Percentiles rank a stretch among this genome's conserved stretches.
phyloP scores from a whole-genome alignment of 2,113 vertebrate species.

The Amphilophus citrinellus region DNA sequence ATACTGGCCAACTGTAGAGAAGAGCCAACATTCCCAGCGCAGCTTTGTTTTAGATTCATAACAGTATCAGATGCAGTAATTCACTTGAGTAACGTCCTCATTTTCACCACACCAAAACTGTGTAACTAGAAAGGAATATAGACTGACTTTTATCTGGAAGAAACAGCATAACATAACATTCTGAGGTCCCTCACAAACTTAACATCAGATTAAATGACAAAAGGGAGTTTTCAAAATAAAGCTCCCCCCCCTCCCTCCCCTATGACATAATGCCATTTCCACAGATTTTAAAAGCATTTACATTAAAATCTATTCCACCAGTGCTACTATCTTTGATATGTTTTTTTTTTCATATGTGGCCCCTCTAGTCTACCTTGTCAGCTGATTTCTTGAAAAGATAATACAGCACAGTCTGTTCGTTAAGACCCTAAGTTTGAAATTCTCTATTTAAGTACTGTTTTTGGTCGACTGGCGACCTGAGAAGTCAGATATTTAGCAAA shows the following conservation, averaged over 20 bases:
- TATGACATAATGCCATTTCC: not conserved
- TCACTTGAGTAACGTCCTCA: constrained; percentile 13
- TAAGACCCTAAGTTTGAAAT: not conserved
- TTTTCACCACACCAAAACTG: constrained; percentile 5
- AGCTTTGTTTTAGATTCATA: constrained; percentile 3
- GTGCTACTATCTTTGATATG: not conserved
- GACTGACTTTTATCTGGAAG: not conserved
- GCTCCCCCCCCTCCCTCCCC: too few relatives aligned
- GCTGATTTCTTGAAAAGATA: not conserved
- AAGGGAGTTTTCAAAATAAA: not conserved
- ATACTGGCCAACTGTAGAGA: constrained; percentile 37
- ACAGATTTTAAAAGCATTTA: not conserved
- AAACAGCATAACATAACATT: not conserved
- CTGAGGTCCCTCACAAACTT: not conserved
- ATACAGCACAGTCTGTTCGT: not conserved
- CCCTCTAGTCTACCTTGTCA: not conserved
- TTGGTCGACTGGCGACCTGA: constrained; percentile 17
- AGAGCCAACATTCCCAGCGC: constrained; percentile 22
- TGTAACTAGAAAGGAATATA: constrained; percentile 1
- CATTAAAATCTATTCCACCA: not conserved
- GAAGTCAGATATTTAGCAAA: constrained; percentile 58
- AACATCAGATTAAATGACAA: not conserved
- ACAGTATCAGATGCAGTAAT: not conserved
- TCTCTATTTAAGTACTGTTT: not conserved
- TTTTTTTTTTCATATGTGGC: not conserved